These are phyloP conservation scores for Plagodis pulveraria DNA, from an alignment of 2,888 invertebrate species.

Conservation along the genomic window DNA sequence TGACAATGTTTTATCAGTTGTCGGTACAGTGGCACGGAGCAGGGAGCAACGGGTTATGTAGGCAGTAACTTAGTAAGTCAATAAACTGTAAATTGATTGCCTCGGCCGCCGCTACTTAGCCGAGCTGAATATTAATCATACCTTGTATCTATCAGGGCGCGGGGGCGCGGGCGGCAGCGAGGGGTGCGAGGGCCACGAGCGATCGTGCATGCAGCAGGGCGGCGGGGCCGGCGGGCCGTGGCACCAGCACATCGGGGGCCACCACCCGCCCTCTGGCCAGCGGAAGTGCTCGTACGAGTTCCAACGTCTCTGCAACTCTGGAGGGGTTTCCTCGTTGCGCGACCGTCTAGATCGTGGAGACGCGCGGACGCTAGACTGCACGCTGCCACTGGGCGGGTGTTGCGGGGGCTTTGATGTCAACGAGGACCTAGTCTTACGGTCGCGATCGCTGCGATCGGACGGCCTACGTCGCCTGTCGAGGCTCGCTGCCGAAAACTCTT, in stretches of 20 bases:
- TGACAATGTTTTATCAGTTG: too few relatives aligned
- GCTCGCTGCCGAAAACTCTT: constrained; percentile 76
- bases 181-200: constrained; percentile 79
- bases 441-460: constrained; percentile 85
- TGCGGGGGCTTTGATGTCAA: constrained; percentile 82
- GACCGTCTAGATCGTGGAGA: constrained; percentile 72
- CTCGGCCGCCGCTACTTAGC: constrained; percentile 7
- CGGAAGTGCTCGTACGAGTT: constrained; percentile 86
- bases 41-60: neutral
- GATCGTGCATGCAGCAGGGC: constrained; percentile 79
- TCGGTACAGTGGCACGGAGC: neutral
- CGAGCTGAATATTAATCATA: constrained; percentile 53
- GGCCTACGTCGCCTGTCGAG: constrained; percentile 84
- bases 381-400: constrained; percentile 55
- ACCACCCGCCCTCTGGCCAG: constrained; percentile 83
- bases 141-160: constrained; percentile 63
- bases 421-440: constrained; percentile 87
- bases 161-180: constrained; percentile 69
- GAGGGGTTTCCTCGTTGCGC: constrained; percentile 69
- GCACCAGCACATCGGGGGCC: constrained; percentile 80
- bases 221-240: constrained; percentile 75
- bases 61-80: constrained; percentile 3
- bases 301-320: constrained; percentile 77
- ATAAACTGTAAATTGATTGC: constrained; percentile 15
- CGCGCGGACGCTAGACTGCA: constrained; percentile 59